phyloP scores from a whole-genome alignment of 2,888 invertebrate species.

The Norana najaformis region DNA sequence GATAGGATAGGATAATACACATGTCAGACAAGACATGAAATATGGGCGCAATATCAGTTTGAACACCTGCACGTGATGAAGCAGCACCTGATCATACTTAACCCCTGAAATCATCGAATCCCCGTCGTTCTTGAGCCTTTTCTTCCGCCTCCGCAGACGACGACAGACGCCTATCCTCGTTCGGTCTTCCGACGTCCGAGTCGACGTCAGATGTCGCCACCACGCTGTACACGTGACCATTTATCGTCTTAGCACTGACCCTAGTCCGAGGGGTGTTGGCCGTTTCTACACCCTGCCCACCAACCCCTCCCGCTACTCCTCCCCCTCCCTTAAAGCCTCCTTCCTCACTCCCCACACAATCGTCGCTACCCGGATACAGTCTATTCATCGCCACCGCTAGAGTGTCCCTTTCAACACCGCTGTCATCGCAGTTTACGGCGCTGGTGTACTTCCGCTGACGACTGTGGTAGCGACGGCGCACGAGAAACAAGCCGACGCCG shows the following conservation, averaged over 20 bases:
- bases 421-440: not conserved
- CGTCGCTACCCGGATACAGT: not conserved
- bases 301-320: not conserved
- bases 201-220: conserved; percentile 6
- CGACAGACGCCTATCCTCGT: not conserved
- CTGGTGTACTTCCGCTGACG: not conserved
- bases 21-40: too few relatives aligned
- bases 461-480: not conserved
- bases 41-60: not conserved
- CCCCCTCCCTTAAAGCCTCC: not conserved
- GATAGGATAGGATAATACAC: not conserved
- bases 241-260: not conserved
- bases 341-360: not conserved
- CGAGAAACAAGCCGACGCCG: conserved; percentile 29
- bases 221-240: not conserved
- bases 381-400: not conserved
- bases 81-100: not conserved
- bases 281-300: not conserved
- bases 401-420: not conserved
- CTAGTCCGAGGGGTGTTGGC: not conserved
- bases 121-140: not conserved
- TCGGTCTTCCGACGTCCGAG: not conserved
- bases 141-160: not conserved
- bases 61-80: not conserved
- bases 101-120: not conserved